These are phyloP conservation scores for Nymphalis io DNA, from an alignment of 1,140 invertebrate species.

Conservation along the genomic window DNA sequence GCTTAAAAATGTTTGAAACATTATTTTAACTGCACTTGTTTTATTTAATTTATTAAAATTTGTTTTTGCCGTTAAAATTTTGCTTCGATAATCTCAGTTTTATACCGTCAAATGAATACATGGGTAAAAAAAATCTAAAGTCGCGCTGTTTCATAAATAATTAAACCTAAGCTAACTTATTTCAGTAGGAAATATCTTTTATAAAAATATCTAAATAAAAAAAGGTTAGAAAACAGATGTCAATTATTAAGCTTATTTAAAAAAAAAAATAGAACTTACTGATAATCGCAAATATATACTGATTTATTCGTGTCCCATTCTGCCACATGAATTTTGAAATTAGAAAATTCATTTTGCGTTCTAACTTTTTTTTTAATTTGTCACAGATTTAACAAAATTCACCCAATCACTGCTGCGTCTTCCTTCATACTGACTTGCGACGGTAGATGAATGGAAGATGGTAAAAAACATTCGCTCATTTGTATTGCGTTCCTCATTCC, in stretches of 20 bases:
- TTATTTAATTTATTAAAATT: too few relatives aligned
- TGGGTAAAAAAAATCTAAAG: too few relatives aligned
- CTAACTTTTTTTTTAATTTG: conserved; percentile 35
- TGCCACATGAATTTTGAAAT: conserved; percentile 64
- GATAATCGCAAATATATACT: conserved; percentile 67
- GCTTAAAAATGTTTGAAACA: too few relatives aligned
- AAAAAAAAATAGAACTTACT: conserved; percentile 49
- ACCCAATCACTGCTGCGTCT: conserved; percentile 51
- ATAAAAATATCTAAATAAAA: neutral
- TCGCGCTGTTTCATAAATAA: too few relatives aligned
- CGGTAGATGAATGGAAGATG: conserved; percentile 34
- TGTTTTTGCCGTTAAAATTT: too few relatives aligned
- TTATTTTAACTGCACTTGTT: too few relatives aligned
- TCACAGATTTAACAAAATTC: conserved; percentile 40
- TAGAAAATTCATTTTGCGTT: conserved; percentile 66
- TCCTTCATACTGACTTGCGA: conserved; percentile 43
- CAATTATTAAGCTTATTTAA: neutral
- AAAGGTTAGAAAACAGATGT: neutral
- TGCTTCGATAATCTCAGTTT: too few relatives aligned
- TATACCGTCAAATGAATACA: too few relatives aligned
- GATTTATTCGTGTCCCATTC: conserved; percentile 67
- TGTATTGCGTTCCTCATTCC: conserved; percentile 20
- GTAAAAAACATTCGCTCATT: conserved; percentile 41
- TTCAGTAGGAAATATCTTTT: neutral
- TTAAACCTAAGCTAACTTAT: neutral